phyloP scores from a whole-genome alignment of 2,888 invertebrate genomes.

The Hoplodrina blanda region DNA sequence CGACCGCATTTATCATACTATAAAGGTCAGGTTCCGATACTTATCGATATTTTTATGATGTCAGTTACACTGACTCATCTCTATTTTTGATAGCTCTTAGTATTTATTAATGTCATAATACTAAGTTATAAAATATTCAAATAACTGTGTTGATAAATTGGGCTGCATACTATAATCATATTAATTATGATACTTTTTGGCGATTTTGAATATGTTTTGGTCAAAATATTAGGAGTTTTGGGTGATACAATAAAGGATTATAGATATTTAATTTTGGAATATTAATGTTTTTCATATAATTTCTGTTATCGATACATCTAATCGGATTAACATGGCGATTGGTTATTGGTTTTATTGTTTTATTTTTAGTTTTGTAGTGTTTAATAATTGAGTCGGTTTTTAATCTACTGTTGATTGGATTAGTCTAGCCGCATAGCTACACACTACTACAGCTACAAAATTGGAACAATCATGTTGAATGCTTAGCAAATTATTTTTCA shows the following conservation, averaged over 20 bases:
- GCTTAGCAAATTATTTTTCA: no score
- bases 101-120: slow-evolving; percentile 66
- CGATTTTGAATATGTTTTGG: slow-evolving; percentile 38
- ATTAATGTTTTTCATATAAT: slow-evolving; percentile 14
- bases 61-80: slow-evolving; percentile 83
- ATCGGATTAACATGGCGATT: slow-evolving; percentile 28
- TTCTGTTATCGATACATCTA: slow-evolving; percentile 12
- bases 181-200: slow-evolving; percentile 39
- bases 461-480: no score
- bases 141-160: slow-evolving; percentile 50
- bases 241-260: slow-evolving; percentile 42
- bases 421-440: neutral
- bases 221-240: slow-evolving; percentile 41
- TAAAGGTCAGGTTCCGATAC: slow-evolving; percentile 86
- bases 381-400: slow-evolving; percentile 6
- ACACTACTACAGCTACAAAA: no score
- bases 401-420: slow-evolving; percentile 3
- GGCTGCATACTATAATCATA: slow-evolving; percentile 46
- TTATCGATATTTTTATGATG: slow-evolving; percentile 84
- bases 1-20: slow-evolving; percentile 82
- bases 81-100: slow-evolving; percentile 71
- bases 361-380: slow-evolving; percentile 5
- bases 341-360: slow-evolving; percentile 2
- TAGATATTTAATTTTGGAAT: slow-evolving; percentile 21
- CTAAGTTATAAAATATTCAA: slow-evolving; percentile 52